These are phyloP conservation scores for Archilochus colubris DNA, from an alignment of 2,113 vertebrate species.

Conservation along the genomic window DNA sequence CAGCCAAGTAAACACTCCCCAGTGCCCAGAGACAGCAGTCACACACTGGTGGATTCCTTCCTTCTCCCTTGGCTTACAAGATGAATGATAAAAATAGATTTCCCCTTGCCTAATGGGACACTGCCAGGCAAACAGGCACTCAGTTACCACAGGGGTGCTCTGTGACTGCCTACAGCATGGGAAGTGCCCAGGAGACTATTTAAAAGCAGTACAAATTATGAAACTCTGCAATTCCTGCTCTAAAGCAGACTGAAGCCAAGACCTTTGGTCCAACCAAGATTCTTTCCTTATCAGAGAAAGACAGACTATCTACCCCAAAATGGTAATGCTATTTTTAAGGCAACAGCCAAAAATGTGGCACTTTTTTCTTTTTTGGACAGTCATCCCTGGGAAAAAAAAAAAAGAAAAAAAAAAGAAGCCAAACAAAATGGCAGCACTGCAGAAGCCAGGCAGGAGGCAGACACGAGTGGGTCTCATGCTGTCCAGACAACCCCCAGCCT, in stretches of 20 bases:
- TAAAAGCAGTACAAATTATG: not conserved
- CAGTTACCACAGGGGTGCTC: conserved; percentile 6
- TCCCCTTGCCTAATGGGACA: not conserved
- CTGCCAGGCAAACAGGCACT: not conserved
- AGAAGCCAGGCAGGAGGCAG: not conserved
- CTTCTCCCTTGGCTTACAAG: not conserved
- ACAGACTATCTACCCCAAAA: not conserved
- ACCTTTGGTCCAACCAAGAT: not conserved
- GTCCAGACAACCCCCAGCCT: not conserved
- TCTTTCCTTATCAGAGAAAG: not conserved
- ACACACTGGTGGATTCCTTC: not conserved
- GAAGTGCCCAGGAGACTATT: not conserved
- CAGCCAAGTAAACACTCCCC: not conserved
- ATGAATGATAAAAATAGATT: conserved; percentile 16
- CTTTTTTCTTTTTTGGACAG: not conserved
- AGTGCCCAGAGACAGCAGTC: not conserved
- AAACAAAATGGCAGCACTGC: not conserved
- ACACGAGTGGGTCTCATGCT: not conserved
- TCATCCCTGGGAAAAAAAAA: not conserved
- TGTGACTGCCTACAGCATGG: not conserved
- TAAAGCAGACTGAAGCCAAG: not conserved
- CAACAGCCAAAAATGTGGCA: not conserved
- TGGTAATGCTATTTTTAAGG: not conserved
- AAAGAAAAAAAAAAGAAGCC: not conserved
- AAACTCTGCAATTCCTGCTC: not conserved